Base-by-base conservation (phyloP, 2,797 vertebrate genomes). In the Odontamblyopus lacepedii region DNA sequence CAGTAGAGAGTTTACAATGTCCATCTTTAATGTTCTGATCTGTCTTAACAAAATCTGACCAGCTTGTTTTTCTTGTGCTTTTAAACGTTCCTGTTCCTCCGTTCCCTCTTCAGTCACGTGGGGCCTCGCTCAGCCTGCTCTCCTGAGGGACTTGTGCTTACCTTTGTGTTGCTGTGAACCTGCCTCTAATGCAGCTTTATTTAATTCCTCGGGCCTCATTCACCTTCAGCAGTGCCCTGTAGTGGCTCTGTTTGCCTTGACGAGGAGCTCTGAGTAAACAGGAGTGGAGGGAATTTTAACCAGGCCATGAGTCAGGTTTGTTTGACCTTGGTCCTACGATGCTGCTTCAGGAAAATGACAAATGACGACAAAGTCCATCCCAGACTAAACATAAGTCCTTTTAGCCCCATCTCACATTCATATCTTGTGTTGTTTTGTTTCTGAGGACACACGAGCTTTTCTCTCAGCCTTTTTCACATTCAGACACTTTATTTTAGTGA, bases 301-400 rank as follows among this genome's bases (percentile, higher is more conserved):
- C 75, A 69, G 70, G 64, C 32, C 71, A 70, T 67, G 70, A 84
- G 72, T 79, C 63, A 60, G 60, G 30, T 72, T 41, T 26, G 57
- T 74, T 73, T 85, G 84, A 89, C 88, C 84, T 87, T 79, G 77
- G 50, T 59, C 29, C 23, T 44, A 6, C 1, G 1, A 64, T 4
- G 0, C 41, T 38, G 69, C 75, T 83, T 71, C 62, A 30, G 41
- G 27, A 75, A 82, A 81, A 72, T 70, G 73, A 83, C 72, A 72
- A 71, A 83, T 23, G 67, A 78, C 70, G 23, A 67, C 76, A 67
- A 63, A 38, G 63, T 38, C 7, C 71, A 51, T 2, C n/a, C 23
- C 67, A 63, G 77, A 63, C 72, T 59, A 76, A 70, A 48, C 38
- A 13, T 1, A 44, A 56, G n/a, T 50, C 57, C 57, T 70, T 72